Conservation (phyloP, 1,140 invertebrate genomes). For the Ruditapes philippinarum region DNA sequence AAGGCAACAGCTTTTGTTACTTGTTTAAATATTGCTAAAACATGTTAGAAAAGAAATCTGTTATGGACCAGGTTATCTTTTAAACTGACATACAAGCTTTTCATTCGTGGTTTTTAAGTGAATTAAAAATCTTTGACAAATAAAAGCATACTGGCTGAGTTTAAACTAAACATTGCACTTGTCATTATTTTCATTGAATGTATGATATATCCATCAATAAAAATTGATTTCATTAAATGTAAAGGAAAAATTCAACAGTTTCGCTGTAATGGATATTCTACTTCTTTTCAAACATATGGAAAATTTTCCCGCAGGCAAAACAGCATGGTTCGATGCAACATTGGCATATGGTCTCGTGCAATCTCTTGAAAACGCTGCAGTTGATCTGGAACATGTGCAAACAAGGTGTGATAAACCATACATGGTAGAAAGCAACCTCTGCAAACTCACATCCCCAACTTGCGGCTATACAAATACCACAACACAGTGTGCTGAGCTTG, state of each 20-base stretch:
- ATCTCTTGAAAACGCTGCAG: constrained; percentile 24
- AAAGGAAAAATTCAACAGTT: background rate
- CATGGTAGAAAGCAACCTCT: constrained; percentile 89
- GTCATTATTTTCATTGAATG: too few species aligned
- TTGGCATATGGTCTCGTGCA: constrained; percentile 5
- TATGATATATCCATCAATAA: too few species aligned
- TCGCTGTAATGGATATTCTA: background rate
- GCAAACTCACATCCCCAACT: constrained; percentile 92
- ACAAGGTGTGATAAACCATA: constrained; percentile 86
- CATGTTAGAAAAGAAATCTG: too few species aligned
- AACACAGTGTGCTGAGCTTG: constrained; percentile 90
- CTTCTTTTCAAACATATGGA: constrained; percentile 27
- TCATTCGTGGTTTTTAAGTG: too few species aligned
- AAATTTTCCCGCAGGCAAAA: constrained; percentile 45
- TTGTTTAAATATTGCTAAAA: too few species aligned
- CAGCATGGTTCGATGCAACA: constrained; percentile 63
- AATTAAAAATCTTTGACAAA: too few species aligned
- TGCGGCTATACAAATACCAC: constrained; percentile 90
- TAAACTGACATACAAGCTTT: too few species aligned
- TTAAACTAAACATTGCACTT: too few species aligned
- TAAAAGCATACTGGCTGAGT: too few species aligned
- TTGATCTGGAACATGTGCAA: constrained; percentile 47
- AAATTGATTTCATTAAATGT: too few species aligned
- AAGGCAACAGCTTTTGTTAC: too few species aligned
- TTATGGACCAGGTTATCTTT: too few species aligned